Base-by-base conservation (phyloP, 64 coral and sea anemone species). In the Montipora efflorescens region DNA sequence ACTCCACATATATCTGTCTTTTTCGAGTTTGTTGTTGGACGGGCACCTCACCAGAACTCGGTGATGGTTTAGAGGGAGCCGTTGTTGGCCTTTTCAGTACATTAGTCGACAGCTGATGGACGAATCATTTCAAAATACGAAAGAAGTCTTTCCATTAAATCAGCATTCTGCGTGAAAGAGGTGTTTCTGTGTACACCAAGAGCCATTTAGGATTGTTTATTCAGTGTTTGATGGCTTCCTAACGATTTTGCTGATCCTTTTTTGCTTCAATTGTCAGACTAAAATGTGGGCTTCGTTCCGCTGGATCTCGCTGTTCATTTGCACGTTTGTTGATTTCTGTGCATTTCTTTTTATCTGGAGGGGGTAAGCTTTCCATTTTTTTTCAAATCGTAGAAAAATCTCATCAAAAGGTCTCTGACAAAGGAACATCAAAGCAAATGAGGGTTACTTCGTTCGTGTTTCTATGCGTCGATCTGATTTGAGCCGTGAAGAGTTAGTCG, bases 151-250 rank as follows among this genome's bases (percentile, higher is more conserved):
- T 57, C 53, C 53, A 57, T 57, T 57, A 57, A 57, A 76, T 76
- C 74, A 76, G 74, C 74, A 76, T 76, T 76, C 25, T 36, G 0
- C 25, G 74, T 76, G 74, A 0, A 28, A 76, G 20, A 76, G 25
- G 74, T 28, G 20, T 43, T 76, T 22, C 74, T 76, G 0, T 76
- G 18, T 47, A 76, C 25, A 76, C 74, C 74, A 76, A 76, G 74
- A 76, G 74, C 74, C 18, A 76, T 76, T 76, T 76, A 76, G 74
- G 43, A 20, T 76, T 76, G 74, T 44, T 76, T 76, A 76, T 76
- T 12, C 74, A 4, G 18, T 44, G 74, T 44, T 57, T 57, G 10
- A 57, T 22, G 36, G 1, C 25, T 76, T 76, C 74, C n/a, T 6
- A 44, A 44, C 36, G 20, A 28, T 11, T 76, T 76, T 43, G n/a